These are phyloP conservation scores for Lethocerus indicus DNA, from an alignment of 1,140 invertebrate species.

Conservation along the genomic window DNA sequence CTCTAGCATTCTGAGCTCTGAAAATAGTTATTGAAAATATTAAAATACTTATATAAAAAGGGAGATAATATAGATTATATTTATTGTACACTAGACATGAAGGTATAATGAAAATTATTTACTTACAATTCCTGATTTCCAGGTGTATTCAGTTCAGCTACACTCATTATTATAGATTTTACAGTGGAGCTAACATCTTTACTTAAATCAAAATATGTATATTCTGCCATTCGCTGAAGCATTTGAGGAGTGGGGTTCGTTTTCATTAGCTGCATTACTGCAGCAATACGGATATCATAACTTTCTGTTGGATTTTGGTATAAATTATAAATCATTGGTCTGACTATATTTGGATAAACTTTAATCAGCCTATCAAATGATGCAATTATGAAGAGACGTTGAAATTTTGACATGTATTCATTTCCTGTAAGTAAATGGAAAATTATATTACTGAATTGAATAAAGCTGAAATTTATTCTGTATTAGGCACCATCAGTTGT, in stretches of 20 bases:
- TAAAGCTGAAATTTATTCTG: too few species aligned
- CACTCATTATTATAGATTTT: conserved; percentile 33
- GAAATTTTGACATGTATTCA: conserved; percentile 31
- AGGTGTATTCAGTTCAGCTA: conserved; percentile 20
- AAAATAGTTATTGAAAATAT: too few species aligned
- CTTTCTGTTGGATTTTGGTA: conserved; percentile 41
- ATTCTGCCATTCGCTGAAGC: conserved; percentile 46
- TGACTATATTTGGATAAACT: conserved; percentile 28
- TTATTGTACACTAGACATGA: too few species aligned
- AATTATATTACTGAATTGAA: too few species aligned
- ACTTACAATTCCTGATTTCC: background rate
- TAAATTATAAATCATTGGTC: conserved; percentile 41
- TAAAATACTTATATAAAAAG: too few species aligned
- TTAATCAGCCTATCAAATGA: conserved; percentile 30
- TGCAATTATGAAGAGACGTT: conserved; percentile 39
- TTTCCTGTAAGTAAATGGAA: too few species aligned
- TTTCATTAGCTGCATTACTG: conserved; percentile 35
- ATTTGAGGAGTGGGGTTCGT: conserved; percentile 36
- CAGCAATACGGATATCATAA: conserved; percentile 41
- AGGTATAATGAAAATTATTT: background rate
- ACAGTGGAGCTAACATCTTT: conserved; percentile 40
- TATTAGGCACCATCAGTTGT: too few species aligned
- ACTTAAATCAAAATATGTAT: conserved; percentile 40
- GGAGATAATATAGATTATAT: too few species aligned
- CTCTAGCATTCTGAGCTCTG: conserved; percentile 33